These are phyloP conservation scores for Hemithea aestivaria DNA, from an alignment of 2,888 invertebrate genomes.

Conservation along the genomic window DNA sequence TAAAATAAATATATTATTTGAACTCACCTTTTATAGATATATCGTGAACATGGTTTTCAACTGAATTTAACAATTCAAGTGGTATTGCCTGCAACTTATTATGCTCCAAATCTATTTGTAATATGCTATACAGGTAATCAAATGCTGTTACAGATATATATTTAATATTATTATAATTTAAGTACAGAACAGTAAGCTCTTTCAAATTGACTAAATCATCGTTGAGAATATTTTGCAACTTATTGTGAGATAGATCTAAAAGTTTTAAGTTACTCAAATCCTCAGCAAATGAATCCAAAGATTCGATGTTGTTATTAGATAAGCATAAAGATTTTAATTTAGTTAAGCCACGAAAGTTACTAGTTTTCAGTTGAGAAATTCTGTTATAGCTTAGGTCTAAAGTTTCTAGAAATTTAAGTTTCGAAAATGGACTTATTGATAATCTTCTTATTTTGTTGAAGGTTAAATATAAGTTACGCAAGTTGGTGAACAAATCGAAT, in stretches of 20 bases:
- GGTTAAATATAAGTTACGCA: slow-evolving; percentile 87
- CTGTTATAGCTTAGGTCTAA: slow-evolving; percentile 90
- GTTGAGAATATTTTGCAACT: slow-evolving; percentile 87
- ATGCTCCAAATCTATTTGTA: slow-evolving; percentile 87
- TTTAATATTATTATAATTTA: slow-evolving; percentile 90
- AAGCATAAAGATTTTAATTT: slow-evolving; percentile 88
- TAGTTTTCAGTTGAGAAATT: slow-evolving; percentile 89
- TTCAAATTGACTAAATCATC: slow-evolving; percentile 87
- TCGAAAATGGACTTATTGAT: slow-evolving; percentile 90
- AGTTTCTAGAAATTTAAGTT: slow-evolving; percentile 85
- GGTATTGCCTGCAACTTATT: slow-evolving; percentile 91
- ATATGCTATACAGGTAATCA: slow-evolving; percentile 86
- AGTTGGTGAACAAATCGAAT: slow-evolving; percentile 86
- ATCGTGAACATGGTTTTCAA: slow-evolving; percentile 90
- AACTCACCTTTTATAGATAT: slow-evolving; percentile 88
- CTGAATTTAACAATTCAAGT: slow-evolving; percentile 85
- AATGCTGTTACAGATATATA: slow-evolving; percentile 89
- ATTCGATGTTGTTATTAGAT: slow-evolving; percentile 90
- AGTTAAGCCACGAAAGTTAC: slow-evolving; percentile 88
- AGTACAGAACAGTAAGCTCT: slow-evolving; percentile 87
- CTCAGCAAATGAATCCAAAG: slow-evolving; percentile 88
- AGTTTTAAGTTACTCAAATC: slow-evolving; percentile 88
- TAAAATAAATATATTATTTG: background rate
- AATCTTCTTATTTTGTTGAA: slow-evolving; percentile 88
- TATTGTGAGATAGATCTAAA: slow-evolving; percentile 90